phyloP scores from a whole-genome alignment of 2,888 invertebrate genomes.

The Resseliella maxima region DNA sequence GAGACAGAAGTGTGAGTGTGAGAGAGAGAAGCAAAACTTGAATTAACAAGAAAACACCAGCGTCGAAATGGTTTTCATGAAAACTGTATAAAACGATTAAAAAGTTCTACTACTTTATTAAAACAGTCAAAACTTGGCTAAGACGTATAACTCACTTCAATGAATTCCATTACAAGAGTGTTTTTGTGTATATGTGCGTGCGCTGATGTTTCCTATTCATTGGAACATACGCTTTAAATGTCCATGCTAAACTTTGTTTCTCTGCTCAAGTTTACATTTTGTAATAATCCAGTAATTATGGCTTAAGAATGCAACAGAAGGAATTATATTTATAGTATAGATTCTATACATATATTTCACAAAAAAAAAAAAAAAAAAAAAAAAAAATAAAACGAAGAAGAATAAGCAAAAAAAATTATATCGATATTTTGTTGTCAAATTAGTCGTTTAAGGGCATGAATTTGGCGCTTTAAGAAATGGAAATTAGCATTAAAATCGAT shows the following conservation, averaged over 20 bases:
- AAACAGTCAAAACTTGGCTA: neutral
- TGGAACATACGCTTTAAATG: neutral
- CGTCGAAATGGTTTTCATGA: neutral
- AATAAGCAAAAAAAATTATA: too few species aligned
- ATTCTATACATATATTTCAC: too few species aligned
- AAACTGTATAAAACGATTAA: neutral
- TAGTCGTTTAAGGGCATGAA: neutral
- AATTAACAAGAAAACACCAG: neutral
- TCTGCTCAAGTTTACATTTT: neutral
- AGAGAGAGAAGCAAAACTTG: too few species aligned
- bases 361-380: too few species aligned
- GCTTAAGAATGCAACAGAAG: neutral
- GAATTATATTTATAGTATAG: too few species aligned
- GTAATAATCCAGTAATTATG: neutral
- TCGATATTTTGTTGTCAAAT: neutral
- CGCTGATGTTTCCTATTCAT: too few species aligned
- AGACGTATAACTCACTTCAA: too few species aligned
- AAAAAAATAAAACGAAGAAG: neutral
- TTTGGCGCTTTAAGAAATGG: conserved; percentile 13
- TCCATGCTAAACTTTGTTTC: neutral
- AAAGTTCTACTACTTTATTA: neutral
- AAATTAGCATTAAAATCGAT: conserved; percentile 3
- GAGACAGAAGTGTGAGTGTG: too few species aligned
- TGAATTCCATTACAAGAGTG: too few species aligned
- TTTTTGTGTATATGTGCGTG: too few species aligned